Base-by-base conservation (phyloP, 2,888 invertebrate species). In the Cerceris rybyensis region DNA sequence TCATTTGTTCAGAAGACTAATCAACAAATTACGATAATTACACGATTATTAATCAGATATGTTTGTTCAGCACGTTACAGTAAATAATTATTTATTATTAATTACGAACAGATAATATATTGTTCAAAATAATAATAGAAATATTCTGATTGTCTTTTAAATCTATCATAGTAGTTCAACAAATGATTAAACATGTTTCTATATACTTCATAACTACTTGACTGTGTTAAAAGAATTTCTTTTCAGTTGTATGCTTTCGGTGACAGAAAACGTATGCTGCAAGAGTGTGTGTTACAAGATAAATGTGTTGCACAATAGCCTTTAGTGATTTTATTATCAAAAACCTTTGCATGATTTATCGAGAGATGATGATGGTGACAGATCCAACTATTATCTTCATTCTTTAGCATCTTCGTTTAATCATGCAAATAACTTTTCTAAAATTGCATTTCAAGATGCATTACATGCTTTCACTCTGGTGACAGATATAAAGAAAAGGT, bases 171-270 rank as follows among this genome's bases (percentile, higher is more conserved):
- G 41, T 54, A 68, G 55, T 49, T 54, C 61, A 46, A 66, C 50
- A 9, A 50, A 61, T 58, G 5, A 9, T 55, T 11, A 54, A 57
- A 11, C 6, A 50, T 72, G 42, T 46, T 67, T 43, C 41, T 17
- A 55, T 14, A 14, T 65, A 52, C 66, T 68, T n/a, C 50, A 73
- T 52, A 14, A 69, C 14, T 61, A 39, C 52, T 9, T 60, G 55
- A n/a, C 5, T 68, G 43, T 60, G 43, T 71, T 55, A 71, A 75
- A 64, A 46, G 16, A 39, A 16, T 77, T 67, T 70, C 54, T 72
- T 79, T 79, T 67, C 77, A 70, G 70, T 79, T 73, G 69, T 57
- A 66, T 17, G 58, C 54, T 76, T 70, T 69, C 50, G 72, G 59
- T 76, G 73, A 70, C 43, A 73, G 50, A 28, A 49, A 66, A 70